Evolutionary conservation across 2,888 invertebrate genomes (phyloP), one percentile per base, ranked within the genome.

Genomic region (Keiferia lycopersicella): DNA sequence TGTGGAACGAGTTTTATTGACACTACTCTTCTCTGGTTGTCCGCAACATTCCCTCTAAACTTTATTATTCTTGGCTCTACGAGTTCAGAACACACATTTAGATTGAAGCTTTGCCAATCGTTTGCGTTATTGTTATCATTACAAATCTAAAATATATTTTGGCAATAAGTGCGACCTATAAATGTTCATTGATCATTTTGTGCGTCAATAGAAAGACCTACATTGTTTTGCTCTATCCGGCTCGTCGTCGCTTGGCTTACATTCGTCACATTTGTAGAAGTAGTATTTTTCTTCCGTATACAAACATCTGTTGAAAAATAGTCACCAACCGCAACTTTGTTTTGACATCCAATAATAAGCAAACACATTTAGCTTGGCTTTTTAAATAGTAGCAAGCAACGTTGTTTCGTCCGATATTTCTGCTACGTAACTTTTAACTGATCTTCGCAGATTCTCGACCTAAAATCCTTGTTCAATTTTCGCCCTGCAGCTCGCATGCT

Each of bases 401-500:
- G n/a, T 1, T 45, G n/a, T 16, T 45, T 45, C n/a, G 45, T n/a
- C 16, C 45, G 45, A 45, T 45, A 45, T 45, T 45, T 16, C 16
- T 16, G 45, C n/a, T n/a, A 16, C n/a, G 16, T 16, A 45, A 10
- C 4, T 45, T 45, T 45, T n/a, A 45, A 45, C 45, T 45, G 45
- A 30, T 56, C 30, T 34, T n/a, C 10, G 22, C 22, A 51, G 14
- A 26, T 14, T 56, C 16, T 56, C 34, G 18, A 56, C 56, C 34
- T 56, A 34, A 56, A 56, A 56, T 16, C 56, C 8, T n/a, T 16
- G 34, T 6, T 26, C 16, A 8, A 56, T 56, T 26, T 60, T 41
- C 48, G 60, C 45, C 51, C 56, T 61, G 72, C 68, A 69, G 71
- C 80, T 78, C 68, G 79, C 80, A 79, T 77, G 80, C 73, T 72